Percentiles rank a stretch among this genome's conserved stretches.
Evolutionary conservation across 2,797 vertebrate species (phyloP).

Genomic region (Phataginus tetradactyla): DNA sequence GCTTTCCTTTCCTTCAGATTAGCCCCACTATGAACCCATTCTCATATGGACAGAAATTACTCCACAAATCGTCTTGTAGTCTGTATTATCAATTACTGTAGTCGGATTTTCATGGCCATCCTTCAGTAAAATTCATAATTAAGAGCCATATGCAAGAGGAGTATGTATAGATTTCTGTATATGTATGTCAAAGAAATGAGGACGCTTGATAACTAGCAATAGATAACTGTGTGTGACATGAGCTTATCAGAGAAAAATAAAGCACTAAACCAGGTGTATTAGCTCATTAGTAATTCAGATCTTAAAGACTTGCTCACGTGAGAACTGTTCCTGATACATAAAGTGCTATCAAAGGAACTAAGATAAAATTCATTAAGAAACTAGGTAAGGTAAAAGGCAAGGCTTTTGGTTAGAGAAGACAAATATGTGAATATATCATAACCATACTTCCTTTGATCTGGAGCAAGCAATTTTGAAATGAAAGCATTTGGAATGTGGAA

Average conservation of each 20-base stretch:
- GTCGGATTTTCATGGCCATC: background rate
- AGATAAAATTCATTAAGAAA: constrained; percentile 32
- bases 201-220: background rate
- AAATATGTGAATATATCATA: background rate
- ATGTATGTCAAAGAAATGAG: constrained; percentile 5
- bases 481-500: background rate
- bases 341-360: background rate
- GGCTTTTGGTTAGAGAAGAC: background rate
- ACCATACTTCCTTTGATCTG: background rate
- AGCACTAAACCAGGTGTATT: background rate
- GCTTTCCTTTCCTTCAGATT: constrained; percentile 10
- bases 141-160: background rate
- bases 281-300: background rate
- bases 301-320: background rate
- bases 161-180: background rate
- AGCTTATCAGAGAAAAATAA: background rate
- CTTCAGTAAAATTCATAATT: constrained; percentile 23
- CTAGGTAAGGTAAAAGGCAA: background rate
- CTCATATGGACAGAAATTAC: background rate
- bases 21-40: background rate
- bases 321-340: background rate
- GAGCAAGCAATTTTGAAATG: background rate
- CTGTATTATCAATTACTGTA: background rate
- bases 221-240: background rate
- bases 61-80: background rate